Evolutionary conservation across 1,140 invertebrate species (phyloP), one percentile per base, ranked within the genome.

Genomic region (Drosophila malerkotliana): DNA sequence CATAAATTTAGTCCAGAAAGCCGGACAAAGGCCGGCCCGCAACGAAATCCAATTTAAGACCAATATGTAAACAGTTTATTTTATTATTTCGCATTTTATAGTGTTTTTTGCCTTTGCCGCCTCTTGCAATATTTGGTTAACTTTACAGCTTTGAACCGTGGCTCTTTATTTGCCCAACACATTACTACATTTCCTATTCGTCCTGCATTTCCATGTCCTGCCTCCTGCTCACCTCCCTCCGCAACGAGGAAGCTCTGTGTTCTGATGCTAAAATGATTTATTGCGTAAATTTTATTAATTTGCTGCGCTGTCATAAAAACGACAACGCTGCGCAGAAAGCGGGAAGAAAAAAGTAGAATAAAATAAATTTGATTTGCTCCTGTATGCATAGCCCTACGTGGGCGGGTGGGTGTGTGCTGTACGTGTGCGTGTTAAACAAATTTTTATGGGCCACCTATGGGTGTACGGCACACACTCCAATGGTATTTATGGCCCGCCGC

Each of bases 281-380:
- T 84, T 81, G 73, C 77, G 54, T 53, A 78, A 77, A 84, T 84
- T 84, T 87, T 78, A 84, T 84, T 84, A 84, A 84, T 84, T 84
- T 87, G 81, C 68, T 81, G 82, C 54, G 82, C 82, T 87, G 81
- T 87, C 81, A 84, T 84, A 84, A 84, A 84, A 87, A 66, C 62
- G 55, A 72, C 66, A 69, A 34, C 41, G 41, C 54, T 61, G 18
- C 54, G 60, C 69, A 51, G 37, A 44, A 34, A 74, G 34, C 39
- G 54, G 55, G 21, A 76, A 18, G n/a, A 18, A 30, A 52, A 52
- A 58, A 52, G 49, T 63, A 34, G 59, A 82, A 79, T 71, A 73
- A 82, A 82, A 83, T 78, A 83, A 82, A 82, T 83, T 85, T 85
- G 83, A 83, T 73, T 79, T 82, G 69, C 57, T 62, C 60, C 62